Percentiles rank a stretch among this genome's conserved stretches.
Conservation (phyloP, 2,797 vertebrate species). For the Coluber constrictor region DNA sequence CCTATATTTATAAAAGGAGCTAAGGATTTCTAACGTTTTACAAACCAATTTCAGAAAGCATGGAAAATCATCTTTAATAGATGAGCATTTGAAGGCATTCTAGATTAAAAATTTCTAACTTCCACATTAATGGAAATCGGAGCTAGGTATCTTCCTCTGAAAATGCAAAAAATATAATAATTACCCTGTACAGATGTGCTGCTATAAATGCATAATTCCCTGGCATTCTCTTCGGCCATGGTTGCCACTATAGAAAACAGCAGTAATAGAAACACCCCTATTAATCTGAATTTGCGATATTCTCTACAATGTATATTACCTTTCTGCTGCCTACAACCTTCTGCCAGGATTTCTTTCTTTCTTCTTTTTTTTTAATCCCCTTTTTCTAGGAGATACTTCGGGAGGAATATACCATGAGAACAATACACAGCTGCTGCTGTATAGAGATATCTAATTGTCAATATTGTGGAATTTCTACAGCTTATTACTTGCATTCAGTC, state of each 20-base stretch:
- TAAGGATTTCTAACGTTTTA: slow-evolving; percentile 24
- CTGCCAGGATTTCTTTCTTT: slow-evolving; percentile 72
- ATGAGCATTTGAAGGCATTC: slow-evolving; percentile 17
- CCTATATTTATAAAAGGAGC: slow-evolving; percentile 24
- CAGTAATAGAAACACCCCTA: slow-evolving; percentile 71
- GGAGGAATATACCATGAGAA: slow-evolving; percentile 82
- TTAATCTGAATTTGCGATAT: slow-evolving; percentile 77
- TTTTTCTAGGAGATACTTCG: slow-evolving; percentile 81
- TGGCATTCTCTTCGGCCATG: slow-evolving; percentile 60
- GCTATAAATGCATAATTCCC: slow-evolving; percentile 61
- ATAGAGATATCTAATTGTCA: slow-evolving; percentile 87
- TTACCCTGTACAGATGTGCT: slow-evolving; percentile 66
- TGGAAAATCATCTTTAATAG: not conserved
- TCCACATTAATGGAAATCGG: slow-evolving; percentile 60
- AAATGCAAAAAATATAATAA: slow-evolving; percentile 60
- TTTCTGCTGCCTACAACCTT: slow-evolving; percentile 79
- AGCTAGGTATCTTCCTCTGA: slow-evolving; percentile 57
- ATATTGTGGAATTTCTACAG: slow-evolving; percentile 86
- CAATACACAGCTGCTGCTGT: slow-evolving; percentile 85
- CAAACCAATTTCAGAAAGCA: slow-evolving; percentile 45
- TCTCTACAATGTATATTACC: slow-evolving; percentile 79
- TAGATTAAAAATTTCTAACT: slow-evolving; percentile 29
- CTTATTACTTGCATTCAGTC: slow-evolving; percentile 87
- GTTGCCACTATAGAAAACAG: slow-evolving; percentile 65
- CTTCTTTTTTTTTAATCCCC: not conserved